Conservation (phyloP, 2,797 vertebrate genomes). For the Macropodus opercularis region DNA sequence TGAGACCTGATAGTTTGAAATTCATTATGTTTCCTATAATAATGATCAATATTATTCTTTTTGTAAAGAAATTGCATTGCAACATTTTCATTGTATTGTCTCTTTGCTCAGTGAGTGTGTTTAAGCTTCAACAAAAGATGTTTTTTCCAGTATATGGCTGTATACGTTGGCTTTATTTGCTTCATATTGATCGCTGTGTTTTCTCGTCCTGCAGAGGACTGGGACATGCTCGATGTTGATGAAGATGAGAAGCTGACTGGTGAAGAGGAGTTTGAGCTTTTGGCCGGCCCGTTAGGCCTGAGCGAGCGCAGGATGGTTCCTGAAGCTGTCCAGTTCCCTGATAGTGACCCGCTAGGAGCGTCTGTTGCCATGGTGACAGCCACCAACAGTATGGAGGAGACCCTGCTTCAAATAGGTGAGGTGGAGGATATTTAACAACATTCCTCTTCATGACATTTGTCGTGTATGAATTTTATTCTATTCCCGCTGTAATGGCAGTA, state of each 20-base stretch:
- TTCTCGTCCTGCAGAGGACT: conserved; percentile 88
- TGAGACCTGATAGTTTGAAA: conserved; percentile 55
- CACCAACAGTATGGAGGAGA: conserved; percentile 99
- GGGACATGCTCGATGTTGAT: conserved; percentile 99
- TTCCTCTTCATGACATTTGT: not conserved
- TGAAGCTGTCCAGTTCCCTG: conserved; percentile 94
- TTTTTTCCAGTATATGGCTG: not conserved
- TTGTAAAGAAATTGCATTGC: too few relatives aligned
- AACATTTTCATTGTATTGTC: not conserved
- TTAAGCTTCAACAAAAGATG: not conserved
- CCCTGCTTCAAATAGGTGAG: conserved; percentile 94
- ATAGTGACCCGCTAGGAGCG: conserved; percentile 95
- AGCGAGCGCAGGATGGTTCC: conserved; percentile 91
- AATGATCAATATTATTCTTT: too few relatives aligned
- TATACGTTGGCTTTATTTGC: not conserved
- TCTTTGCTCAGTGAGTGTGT: not conserved
- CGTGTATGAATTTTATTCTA: not conserved
- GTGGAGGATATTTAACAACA: not conserved
- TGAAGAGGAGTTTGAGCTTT: conserved; percentile 95
- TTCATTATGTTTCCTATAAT: not conserved
- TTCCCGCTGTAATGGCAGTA: too few relatives aligned
- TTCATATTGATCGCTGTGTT: not conserved
- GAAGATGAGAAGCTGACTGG: conserved; percentile 95
- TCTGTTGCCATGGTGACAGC: conserved; percentile 98
- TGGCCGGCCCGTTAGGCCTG: conserved; percentile 92